Conservation (phyloP, 2,113 vertebrate species). For the Octodon degus region DNA sequence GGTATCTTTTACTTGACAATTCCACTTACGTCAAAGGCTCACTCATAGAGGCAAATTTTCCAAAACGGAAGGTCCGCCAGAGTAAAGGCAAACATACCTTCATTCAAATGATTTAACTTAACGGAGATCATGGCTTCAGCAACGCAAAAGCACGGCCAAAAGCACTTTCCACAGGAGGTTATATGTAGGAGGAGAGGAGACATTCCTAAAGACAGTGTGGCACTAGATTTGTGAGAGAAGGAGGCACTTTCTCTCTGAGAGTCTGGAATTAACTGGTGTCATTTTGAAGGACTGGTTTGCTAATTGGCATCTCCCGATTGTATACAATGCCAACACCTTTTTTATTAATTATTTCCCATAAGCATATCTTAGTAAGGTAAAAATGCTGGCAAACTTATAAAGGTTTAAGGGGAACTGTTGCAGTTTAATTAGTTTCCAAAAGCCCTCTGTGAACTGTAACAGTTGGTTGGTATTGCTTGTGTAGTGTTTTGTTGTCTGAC, state of each 20-base stretch:
- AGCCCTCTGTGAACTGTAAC: conserved; percentile 46
- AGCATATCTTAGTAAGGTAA: conserved; percentile 25
- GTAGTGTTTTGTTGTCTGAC: conserved; percentile 73
- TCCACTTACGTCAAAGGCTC: background rate
- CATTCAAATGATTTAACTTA: conserved; percentile 52
- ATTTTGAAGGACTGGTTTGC: conserved; percentile 77
- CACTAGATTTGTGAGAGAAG: conserved; percentile 60
- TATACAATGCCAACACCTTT: conserved; percentile 76
- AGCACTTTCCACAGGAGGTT: conserved; percentile 44
- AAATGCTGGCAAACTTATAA: background rate
- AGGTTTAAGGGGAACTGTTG: conserved; percentile 44
- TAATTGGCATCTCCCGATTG: conserved; percentile 75
- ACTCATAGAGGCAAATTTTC: background rate
- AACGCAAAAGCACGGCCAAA: conserved; percentile 51
- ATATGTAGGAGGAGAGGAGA: conserved; percentile 57
- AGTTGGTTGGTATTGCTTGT: conserved; percentile 75
- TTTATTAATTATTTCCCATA: conserved; percentile 64
- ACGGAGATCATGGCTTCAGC: conserved; percentile 37
- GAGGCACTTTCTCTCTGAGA: conserved; percentile 54
- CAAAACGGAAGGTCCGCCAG: background rate
- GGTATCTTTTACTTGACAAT: background rate
- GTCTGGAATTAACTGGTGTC: conserved; percentile 73
- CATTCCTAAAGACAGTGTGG: conserved; percentile 73
- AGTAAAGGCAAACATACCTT: background rate
- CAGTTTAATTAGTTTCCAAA: conserved; percentile 65